These are phyloP conservation scores for Microtus agrestis DNA, from an alignment of 2,797 vertebrate species.

Conservation along the genomic window DNA sequence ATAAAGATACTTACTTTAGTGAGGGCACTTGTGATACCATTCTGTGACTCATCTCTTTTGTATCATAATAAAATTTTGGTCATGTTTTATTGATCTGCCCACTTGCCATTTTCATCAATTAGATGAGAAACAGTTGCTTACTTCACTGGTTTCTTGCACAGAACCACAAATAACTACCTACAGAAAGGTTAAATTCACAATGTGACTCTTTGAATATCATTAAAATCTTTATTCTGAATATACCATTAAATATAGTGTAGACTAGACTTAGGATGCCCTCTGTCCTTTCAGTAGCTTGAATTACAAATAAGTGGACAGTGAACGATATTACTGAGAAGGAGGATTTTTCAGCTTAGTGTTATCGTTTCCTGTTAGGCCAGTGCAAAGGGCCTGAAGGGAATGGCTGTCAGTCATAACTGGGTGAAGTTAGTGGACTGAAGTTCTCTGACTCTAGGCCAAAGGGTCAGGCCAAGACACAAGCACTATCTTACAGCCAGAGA, in stretches of 20 bases:
- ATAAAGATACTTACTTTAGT: conserved; percentile 28
- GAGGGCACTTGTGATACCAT: neutral
- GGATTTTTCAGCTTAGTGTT: neutral
- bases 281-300: conserved; percentile 28
- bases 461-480: neutral
- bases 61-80: neutral
- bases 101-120: conserved; percentile 29
- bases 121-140: neutral
- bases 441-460: neutral
- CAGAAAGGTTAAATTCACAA: neutral
- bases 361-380: neutral
- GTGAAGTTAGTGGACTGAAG: conserved; percentile 10
- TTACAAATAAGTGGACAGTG: neutral
- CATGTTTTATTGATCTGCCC: neutral
- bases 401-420: neutral
- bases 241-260: neutral
- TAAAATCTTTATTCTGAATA: conserved; percentile 46
- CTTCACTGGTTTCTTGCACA: neutral
- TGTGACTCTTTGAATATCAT: neutral
- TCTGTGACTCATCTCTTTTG: neutral
- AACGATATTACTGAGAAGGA: neutral
- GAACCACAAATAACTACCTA: neutral
- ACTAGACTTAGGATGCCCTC: neutral
- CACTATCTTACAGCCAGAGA: neutral
- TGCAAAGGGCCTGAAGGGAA: neutral